phyloP scores from a whole-genome alignment of 37 sponge, comb jelly and placozoan species.

The Aplysina aerophoba region DNA sequence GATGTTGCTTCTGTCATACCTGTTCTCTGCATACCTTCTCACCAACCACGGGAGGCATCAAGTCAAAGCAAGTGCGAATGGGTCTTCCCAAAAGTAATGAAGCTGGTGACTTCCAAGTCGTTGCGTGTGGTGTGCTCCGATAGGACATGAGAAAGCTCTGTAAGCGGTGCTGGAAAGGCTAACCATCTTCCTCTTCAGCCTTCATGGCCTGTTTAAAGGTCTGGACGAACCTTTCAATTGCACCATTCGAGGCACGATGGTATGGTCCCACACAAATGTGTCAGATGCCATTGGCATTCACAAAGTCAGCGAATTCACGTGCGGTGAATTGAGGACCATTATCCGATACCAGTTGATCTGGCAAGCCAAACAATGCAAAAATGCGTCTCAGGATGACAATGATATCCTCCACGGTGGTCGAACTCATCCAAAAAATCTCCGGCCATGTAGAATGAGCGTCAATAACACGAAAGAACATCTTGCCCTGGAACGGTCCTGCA shows the following conservation, averaged over 20 bases:
- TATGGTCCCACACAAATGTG: background rate
- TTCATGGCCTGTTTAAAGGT: background rate
- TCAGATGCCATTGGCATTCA: background rate
- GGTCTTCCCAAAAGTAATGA: too few relatives aligned
- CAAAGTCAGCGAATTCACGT: background rate
- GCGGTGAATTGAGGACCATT: slow-evolving; percentile 8
- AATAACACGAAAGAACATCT: background rate
- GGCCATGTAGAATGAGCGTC: background rate
- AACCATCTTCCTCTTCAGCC: background rate
- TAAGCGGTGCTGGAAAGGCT: too few relatives aligned
- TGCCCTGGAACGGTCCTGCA: slow-evolving; percentile 16
- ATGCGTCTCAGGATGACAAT: background rate
- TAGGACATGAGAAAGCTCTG: too few relatives aligned
- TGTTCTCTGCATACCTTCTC: background rate
- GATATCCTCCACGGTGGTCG: background rate
- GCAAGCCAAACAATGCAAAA: slow-evolving; percentile 1
- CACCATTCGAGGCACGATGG: background rate
- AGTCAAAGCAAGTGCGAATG: too few relatives aligned
- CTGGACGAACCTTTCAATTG: background rate
- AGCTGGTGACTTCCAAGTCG: too few relatives aligned
- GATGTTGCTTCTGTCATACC: slow-evolving; percentile 7
- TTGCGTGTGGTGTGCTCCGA: too few relatives aligned
- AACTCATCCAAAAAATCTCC: background rate
- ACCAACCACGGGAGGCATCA: background rate
- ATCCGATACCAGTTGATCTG: slow-evolving; percentile 10